phyloP scores from a whole-genome alignment of 2,113 vertebrate genomes.

The Prinia subflava region DNA sequence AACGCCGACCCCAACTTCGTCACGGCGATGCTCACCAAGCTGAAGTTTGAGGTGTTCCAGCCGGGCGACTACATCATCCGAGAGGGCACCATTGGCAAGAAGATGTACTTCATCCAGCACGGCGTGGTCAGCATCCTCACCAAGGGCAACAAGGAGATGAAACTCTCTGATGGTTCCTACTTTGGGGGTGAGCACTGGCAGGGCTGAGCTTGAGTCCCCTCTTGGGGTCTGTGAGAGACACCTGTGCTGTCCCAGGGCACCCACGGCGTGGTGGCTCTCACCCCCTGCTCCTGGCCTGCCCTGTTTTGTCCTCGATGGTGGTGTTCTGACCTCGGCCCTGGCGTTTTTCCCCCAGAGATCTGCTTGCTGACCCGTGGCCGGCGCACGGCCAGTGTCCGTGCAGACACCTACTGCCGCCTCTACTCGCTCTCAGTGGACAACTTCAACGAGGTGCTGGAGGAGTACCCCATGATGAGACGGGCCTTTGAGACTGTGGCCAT shows the following conservation, averaged over 20 bases:
- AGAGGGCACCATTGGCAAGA: constrained; percentile 95
- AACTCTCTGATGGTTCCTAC: constrained; percentile 93
- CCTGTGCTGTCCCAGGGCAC: too few relatives aligned
- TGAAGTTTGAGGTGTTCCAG: constrained; percentile 97
- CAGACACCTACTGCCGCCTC: constrained; percentile 95
- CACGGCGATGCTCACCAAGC: constrained; percentile 95
- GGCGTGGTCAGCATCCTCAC: constrained; percentile 92
- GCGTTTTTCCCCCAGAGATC: constrained; percentile 77
- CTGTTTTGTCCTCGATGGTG: accelerated
- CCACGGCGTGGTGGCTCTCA: accelerated
- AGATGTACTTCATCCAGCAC: constrained; percentile 99
- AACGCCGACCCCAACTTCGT: constrained; percentile 98
- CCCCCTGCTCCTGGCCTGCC: background rate
- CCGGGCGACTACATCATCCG: constrained; percentile 92
- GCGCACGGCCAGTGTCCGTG: constrained; percentile 90
- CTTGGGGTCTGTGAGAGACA: accelerated
- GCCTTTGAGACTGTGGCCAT: constrained; percentile 98
- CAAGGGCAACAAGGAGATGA: constrained; percentile 94
- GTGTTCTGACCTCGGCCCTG: background rate
- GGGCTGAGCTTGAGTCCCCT: background rate
- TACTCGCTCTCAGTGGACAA: constrained; percentile 87
- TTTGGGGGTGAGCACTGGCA: constrained; percentile 82
- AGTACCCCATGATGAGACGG: constrained; percentile 97
- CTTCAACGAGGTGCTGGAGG: constrained; percentile 97
- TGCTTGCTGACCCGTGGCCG: constrained; percentile 93